Evolutionary conservation across 2,888 invertebrate species (phyloP).

Genomic region (Liposcelis brunnea): DNA sequence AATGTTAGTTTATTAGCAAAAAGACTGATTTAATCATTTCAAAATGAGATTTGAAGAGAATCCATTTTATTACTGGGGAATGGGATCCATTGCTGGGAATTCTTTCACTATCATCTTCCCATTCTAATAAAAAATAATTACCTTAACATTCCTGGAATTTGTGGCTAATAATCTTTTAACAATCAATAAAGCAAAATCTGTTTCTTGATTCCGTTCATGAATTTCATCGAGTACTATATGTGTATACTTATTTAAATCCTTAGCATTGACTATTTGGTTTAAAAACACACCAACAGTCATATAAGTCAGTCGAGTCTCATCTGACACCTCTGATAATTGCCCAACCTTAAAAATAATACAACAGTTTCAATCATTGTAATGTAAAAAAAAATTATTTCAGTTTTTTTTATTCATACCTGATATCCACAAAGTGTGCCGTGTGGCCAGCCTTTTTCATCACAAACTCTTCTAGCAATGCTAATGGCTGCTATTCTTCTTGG

Average conservation of each 20-base stretch:
- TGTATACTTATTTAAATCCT: constrained; percentile 59
- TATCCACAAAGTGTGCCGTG: constrained; percentile 74
- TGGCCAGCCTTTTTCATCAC: constrained; percentile 65
- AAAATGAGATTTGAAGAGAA: too few relatives aligned
- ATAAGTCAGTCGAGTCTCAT: constrained; percentile 62
- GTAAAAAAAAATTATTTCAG: too few relatives aligned
- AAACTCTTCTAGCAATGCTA: constrained; percentile 71
- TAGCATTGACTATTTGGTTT: constrained; percentile 51
- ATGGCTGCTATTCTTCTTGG: constrained; percentile 87
- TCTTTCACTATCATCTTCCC: too few relatives aligned
- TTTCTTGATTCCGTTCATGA: constrained; percentile 81
- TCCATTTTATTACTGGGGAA: too few relatives aligned
- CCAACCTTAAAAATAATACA: constrained; percentile 41
- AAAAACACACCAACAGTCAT: constrained; percentile 81
- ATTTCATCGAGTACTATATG: constrained; percentile 89
- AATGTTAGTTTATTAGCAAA: too few relatives aligned
- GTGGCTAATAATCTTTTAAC: constrained; percentile 58
- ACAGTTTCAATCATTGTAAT: too few relatives aligned
- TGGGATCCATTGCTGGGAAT: too few relatives aligned
- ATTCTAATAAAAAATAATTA: constrained; percentile 8
- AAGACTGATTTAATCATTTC: constrained; percentile 20
- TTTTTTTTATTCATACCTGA: constrained; percentile 50
- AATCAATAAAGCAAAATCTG: constrained; percentile 75
- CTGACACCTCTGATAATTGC: constrained; percentile 38
- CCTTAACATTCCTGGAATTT: constrained; percentile 12